These are phyloP conservation scores for Cantharis rufa DNA, from an alignment of 2,888 invertebrate species.

Conservation along the genomic window DNA sequence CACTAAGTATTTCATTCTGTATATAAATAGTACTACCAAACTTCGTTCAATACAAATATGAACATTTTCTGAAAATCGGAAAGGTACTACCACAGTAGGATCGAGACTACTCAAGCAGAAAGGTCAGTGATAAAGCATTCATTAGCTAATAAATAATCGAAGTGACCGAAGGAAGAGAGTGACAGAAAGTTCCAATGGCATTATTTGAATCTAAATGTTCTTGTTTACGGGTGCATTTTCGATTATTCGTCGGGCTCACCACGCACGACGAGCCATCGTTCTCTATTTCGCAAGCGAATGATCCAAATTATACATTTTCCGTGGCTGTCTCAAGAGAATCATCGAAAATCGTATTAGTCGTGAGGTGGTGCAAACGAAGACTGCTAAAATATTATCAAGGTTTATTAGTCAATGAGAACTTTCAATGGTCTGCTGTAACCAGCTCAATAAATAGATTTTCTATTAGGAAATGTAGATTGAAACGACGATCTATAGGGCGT, in stretches of 20 bases:
- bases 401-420: slow-evolving; percentile 9
- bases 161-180: background rate
- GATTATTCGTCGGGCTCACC: background rate
- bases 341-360: slow-evolving; percentile 4
- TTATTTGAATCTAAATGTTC: background rate
- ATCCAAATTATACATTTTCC: background rate
- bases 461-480: slow-evolving; percentile 44
- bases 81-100: background rate
- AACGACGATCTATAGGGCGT: slow-evolving; percentile 46
- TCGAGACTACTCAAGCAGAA: background rate
- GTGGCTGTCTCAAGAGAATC: background rate
- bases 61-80: background rate
- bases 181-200: background rate
- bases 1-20: no score
- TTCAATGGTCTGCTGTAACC: slow-evolving; percentile 19
- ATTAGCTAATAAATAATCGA: background rate
- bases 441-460: slow-evolving; percentile 40
- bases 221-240: background rate
- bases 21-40: no score
- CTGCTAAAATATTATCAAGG: slow-evolving; percentile 14
- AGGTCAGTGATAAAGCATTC: background rate
- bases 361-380: slow-evolving; percentile 41
- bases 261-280: background rate
- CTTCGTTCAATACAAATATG: no score
- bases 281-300: background rate